Evolutionary conservation across 2,888 invertebrate species (phyloP), one percentile per base, ranked within the genome.

Genomic region (Agonopterix heracliana): DNA sequence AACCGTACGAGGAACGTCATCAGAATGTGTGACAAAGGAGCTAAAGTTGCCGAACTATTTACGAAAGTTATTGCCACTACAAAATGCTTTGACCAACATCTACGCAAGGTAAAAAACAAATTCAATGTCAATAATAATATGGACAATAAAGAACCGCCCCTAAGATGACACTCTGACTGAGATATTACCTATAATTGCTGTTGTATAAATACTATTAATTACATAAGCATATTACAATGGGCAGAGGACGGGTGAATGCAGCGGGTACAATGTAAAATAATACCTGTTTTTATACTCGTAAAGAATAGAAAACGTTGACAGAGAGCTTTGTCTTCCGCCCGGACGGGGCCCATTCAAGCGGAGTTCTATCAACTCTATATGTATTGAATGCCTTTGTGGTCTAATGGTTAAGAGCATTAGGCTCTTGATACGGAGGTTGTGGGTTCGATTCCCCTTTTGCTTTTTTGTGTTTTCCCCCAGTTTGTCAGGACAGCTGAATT

Each of bases 71-170:
- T 87, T 26, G 78, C 82, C 8, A 68, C 78, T 1, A 85, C 87
- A 1, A 86, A 82, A 59, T 70, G 84, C 58, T 88, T 86, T 53
- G 86, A 88, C 56, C 80, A 80, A 46, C 73, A 87, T 57, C 73
- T 88, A 48, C 71, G 77, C 13, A 81, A 87, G 80, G 86, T 85
- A 72, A 54, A 13, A 11, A 48, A 40, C 36, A 11, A 9, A 41
- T 14, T 41, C 9, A 35, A 38, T 42, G 17, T n/a, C 11, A n/a
- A 9, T 17, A 13, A 43, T 49, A 35, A 26, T 2, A 26, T 13
- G 8, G 3, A 11, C 40, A 34, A 5, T 45, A 12, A 35, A 45
- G 12, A 45, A n/a, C n/a, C n/a, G n/a, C n/a, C n/a, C n/a, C n/a
- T n/a, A n/a, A n/a, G n/a, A n/a, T n/a, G n/a, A n/a, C 8, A 12